Percentiles rank a stretch among this genome's conserved stretches.
phyloP scores from a whole-genome alignment of 1,140 invertebrate genomes.

The Aphis gossypii region DNA sequence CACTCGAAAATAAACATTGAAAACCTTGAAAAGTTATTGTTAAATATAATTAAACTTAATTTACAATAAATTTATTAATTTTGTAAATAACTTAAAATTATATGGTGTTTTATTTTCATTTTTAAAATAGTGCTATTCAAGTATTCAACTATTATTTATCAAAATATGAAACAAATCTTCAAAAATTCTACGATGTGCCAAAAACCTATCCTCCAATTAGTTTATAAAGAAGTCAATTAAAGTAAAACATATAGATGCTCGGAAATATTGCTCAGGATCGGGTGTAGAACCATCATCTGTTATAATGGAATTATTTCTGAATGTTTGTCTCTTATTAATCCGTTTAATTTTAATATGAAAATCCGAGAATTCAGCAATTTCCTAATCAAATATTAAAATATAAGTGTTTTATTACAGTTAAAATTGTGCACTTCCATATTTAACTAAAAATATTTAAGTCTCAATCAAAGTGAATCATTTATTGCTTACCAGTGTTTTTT shows the following conservation, averaged over 20 bases:
- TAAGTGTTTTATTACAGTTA: too few relatives aligned
- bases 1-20: conserved; percentile 14
- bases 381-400: conserved; percentile 30
- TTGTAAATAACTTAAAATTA: too few relatives aligned
- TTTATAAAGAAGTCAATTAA: conserved; percentile 15
- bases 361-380: conserved; percentile 30
- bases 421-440: background rate
- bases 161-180: background rate
- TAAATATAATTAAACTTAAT: background rate
- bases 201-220: conserved; percentile 9
- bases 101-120: background rate
- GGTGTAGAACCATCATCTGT: background rate
- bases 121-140: background rate
- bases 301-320: background rate
- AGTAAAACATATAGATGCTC: background rate
- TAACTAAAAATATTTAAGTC: background rate
- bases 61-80: too few relatives aligned
- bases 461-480: background rate
- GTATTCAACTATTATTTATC: background rate
- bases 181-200: conserved; percentile 3
- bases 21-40: conserved; percentile 4
- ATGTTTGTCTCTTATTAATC: conserved; percentile 10
- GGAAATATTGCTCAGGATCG: background rate
- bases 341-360: conserved; percentile 28
- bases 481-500: background rate